phyloP scores from a whole-genome alignment of 2,113 vertebrate species.

The Lampris incognitus region DNA sequence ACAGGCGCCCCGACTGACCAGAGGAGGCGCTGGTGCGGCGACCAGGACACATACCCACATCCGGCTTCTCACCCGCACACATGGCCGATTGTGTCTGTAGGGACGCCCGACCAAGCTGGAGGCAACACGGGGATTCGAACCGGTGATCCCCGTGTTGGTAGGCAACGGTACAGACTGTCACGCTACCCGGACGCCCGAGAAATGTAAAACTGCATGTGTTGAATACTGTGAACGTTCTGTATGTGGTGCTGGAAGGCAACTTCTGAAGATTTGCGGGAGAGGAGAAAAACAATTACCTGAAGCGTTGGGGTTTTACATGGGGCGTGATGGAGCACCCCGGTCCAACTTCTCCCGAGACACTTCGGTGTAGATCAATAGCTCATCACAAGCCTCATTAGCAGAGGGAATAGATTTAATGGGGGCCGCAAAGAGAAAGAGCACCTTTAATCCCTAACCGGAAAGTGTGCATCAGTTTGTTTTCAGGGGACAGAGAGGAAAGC shows the following conservation, averaged over 20 bases:
- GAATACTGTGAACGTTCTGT: too few relatives aligned
- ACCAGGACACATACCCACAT: too few relatives aligned
- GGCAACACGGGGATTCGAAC: too few relatives aligned
- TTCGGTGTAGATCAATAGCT: constrained; percentile 78
- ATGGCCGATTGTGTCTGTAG: too few relatives aligned
- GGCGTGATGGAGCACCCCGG: constrained; percentile 17
- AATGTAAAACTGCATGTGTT: too few relatives aligned
- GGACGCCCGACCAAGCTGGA: too few relatives aligned
- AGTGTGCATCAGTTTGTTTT: constrained; percentile 39
- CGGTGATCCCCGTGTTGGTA: too few relatives aligned
- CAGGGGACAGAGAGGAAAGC: constrained; percentile 17
- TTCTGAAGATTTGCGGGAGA: not conserved
- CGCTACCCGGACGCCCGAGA: too few relatives aligned
- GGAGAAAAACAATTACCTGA: not conserved
- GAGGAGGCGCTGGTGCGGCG: too few relatives aligned
- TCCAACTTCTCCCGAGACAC: constrained; percentile 53
- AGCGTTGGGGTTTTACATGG: constrained; percentile 22
- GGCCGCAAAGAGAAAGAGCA: constrained; percentile 63
- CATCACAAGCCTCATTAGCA: constrained; percentile 80
- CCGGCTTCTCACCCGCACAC: too few relatives aligned
- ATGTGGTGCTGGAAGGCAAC: not conserved
- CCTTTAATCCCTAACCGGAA: constrained; percentile 55
- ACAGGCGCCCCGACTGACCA: too few relatives aligned
- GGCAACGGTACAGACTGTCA: too few relatives aligned
- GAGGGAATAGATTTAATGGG: constrained; percentile 75